Conservation (phyloP, 2,113 vertebrate species). For the Pomatostomus ruficeps region DNA sequence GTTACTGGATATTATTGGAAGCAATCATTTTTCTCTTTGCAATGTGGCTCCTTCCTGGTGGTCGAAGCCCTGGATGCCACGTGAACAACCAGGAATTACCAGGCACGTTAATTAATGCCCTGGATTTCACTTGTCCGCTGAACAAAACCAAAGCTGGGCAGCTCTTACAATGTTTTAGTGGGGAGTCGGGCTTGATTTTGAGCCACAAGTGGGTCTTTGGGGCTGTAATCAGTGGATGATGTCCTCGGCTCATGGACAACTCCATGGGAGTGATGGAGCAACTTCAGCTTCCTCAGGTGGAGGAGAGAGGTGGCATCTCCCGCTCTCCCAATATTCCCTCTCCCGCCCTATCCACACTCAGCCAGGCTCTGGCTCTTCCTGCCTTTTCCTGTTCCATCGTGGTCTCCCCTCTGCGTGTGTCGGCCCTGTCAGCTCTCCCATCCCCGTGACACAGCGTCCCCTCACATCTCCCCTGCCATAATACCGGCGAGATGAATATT, state of each 20-base stretch:
- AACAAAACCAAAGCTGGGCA: not conserved
- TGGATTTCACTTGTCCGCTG: not conserved
- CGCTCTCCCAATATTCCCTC: not conserved
- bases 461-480: conserved; percentile 59
- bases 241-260: not conserved
- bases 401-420: not conserved
- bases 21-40: not conserved
- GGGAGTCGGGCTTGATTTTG: not conserved
- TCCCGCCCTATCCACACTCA: not conserved
- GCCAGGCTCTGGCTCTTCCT: not conserved
- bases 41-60: accelerated
- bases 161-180: not conserved
- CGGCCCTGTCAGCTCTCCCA: conserved; percentile 21
- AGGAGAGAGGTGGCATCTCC: not conserved
- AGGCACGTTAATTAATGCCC: not conserved
- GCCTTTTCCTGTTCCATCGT: not conserved
- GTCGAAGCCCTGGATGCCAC: not conserved
- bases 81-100: not conserved
- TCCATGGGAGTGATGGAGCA: not conserved
- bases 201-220: not conserved
- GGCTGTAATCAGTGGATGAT: not conserved
- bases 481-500: conserved; percentile 62
- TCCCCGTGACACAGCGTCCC: conserved; percentile 48
- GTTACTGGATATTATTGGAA: not conserved
- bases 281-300: not conserved